Percentiles rank a stretch among this genome's conserved stretches.
Evolutionary conservation across 1,140 invertebrate species (phyloP).

Genomic region (Caenorhabditis tropicalis): DNA sequence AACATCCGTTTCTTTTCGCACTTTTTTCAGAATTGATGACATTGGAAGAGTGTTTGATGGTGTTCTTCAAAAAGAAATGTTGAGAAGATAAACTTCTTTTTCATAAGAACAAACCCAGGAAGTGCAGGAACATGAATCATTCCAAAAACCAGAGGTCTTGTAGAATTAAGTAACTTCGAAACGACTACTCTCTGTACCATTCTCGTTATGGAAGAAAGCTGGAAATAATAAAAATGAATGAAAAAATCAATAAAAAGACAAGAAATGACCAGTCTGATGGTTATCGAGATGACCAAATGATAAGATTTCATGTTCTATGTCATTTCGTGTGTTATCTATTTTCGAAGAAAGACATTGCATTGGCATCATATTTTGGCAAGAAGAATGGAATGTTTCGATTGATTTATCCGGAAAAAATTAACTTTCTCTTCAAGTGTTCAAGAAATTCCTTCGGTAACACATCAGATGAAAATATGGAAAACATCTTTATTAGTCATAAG

Average conservation of each 20-base stretch:
- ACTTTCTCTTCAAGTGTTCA: too few relatives aligned
- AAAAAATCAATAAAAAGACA: not conserved
- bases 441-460: too few relatives aligned
- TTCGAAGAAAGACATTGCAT: too few relatives aligned
- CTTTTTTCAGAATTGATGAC: slow-evolving; percentile 75
- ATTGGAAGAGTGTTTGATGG: slow-evolving; percentile 74
- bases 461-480: too few relatives aligned
- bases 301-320: not conserved
- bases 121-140: slow-evolving; percentile 81
- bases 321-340: not conserved
- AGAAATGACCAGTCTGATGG: not conserved
- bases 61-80: slow-evolving; percentile 73
- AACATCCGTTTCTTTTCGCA: slow-evolving; percentile 76
- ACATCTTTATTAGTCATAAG: too few relatives aligned
- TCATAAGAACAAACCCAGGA: slow-evolving; percentile 75
- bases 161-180: not conserved
- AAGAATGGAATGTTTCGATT: too few relatives aligned
- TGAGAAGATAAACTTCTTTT: not conserved
- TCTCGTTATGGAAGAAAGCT: not conserved
- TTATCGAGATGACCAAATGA: not conserved
- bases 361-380: too few relatives aligned
- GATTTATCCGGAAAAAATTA: too few relatives aligned
- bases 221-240: not conserved
- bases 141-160: slow-evolving; percentile 76
- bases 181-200: slow-evolving; percentile 16